Evolutionary conservation across 2,797 vertebrate species (phyloP), one percentile per base, ranked within the genome.

Genomic region (Staurois parvus): DNA sequence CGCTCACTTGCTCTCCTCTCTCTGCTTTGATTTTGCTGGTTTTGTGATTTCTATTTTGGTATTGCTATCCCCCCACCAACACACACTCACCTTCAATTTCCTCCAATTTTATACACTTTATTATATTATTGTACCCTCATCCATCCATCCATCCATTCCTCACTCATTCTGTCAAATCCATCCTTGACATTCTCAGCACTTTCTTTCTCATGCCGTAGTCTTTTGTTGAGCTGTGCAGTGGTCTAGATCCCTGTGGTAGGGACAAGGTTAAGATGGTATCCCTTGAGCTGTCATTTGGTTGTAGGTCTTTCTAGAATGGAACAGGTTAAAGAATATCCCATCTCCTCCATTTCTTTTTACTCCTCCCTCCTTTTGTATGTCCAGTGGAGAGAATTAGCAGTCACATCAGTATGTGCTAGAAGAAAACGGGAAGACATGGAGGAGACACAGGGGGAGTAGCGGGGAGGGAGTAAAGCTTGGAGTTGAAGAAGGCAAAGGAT

Each of bases 351-450:
- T 21, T 48, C 66, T n/a, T 66, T 1, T 12, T 66, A 66, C n/a
- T 66, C 37, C 79, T 70, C 56, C 67, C 66, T 37, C 29, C 74
- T 78, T 59, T 77, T 77, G 24, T 72, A 67, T 83, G 74, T 76
- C 79, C 85, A 72, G 42, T 74, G 56, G 79, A 83, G 76, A 73
- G 79, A 82, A 86, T 86, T 86, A 72, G 73, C 72, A 76, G 78
- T 80, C 77, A 75, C 84, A 85, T 80, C 84, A 81, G 84, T 81
- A 72, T 82, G 74, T 82, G 73, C 79, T 82, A 37, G 26, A 81
- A 70, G 28, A 37, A 85, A 81, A 81, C 42, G 34, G 84, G 45
- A 85, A 81, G 84, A 76, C 30, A 78, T 64, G 62, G 29, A 40
- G 73, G 52, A 52, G 72, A 62, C 32, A 74, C 64, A 64, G 45